Evolutionary conservation across 2,113 vertebrate species (phyloP), one percentile per base, ranked within the genome.

Genomic region (Pontoporia blainvillei): DNA sequence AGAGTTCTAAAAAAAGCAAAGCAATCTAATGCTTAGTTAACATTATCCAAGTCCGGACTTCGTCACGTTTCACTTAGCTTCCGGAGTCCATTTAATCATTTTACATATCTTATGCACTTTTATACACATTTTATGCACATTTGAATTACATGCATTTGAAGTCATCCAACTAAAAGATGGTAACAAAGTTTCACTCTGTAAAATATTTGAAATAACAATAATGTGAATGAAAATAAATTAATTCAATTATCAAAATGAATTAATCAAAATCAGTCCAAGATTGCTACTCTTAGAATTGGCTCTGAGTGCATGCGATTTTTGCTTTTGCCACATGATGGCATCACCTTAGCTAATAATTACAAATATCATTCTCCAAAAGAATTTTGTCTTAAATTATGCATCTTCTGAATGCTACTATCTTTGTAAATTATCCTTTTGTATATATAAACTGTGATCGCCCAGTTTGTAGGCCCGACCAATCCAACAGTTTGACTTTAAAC

Each of bases 241-340:
- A 66, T 86, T 6, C 49, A 59, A 39, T 49, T 71, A 57, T 71
- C 59, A 25, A 93, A 85, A 76, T 54, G 54, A 52, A 76, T 75
- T 23, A 49, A 73, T 81, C 76, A 57, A 71, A 94, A 20, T 31
- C 36, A 46, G 61, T 85, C 23, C 82, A 66, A 79, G 72, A 89
- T 52, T 57, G 20, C 62, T 62, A 5, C 29, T 76, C 94, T 57
- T 31, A 39, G 27, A 86, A 61, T 5, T 20, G n/a, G 8, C 23
- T 61, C 69, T 66, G 15, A 69, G 41, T 31, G 14, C 44, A n/a
- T 92, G 91, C n/a, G 79, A 36, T 95, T 81, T 85, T 94, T 66
- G 20, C 7, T 92, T 41, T 41, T 86, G 72, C 91, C 96, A 97
- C 96, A 85, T 39, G 95, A 29, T 96, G 96, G 95, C 93, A 27